These are phyloP conservation scores for Dromaius novaehollandiae DNA, from an alignment of 2,113 vertebrate genomes.

Conservation along the genomic window DNA sequence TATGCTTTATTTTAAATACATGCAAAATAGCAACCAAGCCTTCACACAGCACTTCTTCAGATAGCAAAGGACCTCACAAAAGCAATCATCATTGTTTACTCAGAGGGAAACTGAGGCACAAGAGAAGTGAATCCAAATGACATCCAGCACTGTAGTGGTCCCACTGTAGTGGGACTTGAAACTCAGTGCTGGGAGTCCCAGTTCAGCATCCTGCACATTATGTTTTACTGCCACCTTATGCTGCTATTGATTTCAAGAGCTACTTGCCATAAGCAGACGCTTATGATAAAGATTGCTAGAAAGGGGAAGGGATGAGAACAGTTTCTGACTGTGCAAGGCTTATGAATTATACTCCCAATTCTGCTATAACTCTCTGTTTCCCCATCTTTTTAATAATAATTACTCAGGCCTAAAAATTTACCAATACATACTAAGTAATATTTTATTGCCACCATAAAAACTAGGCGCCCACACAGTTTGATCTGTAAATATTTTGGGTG, in stretches of 20 bases:
- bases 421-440: neutral
- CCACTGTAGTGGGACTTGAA: neutral
- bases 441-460: slow-evolving; percentile 2
- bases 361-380: neutral
- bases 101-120: neutral
- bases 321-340: neutral
- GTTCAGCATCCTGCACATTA: neutral
- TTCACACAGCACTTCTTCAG: neutral
- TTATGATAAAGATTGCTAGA: neutral
- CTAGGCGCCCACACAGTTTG: neutral
- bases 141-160: neutral
- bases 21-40: neutral
- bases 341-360: neutral
- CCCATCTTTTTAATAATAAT: neutral
- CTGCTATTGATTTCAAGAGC: neutral
- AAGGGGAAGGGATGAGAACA: neutral
- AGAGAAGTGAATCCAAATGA: neutral
- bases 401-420: neutral
- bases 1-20: slow-evolving; percentile 51
- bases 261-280: neutral
- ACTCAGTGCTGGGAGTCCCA: neutral
- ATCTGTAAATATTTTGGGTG: slow-evolving; percentile 8
- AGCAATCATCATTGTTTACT: neutral
- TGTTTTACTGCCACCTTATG: neutral
- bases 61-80: neutral